These are phyloP conservation scores for Craniophora ligustri DNA, from an alignment of 2,888 invertebrate genomes.

Conservation along the genomic window DNA sequence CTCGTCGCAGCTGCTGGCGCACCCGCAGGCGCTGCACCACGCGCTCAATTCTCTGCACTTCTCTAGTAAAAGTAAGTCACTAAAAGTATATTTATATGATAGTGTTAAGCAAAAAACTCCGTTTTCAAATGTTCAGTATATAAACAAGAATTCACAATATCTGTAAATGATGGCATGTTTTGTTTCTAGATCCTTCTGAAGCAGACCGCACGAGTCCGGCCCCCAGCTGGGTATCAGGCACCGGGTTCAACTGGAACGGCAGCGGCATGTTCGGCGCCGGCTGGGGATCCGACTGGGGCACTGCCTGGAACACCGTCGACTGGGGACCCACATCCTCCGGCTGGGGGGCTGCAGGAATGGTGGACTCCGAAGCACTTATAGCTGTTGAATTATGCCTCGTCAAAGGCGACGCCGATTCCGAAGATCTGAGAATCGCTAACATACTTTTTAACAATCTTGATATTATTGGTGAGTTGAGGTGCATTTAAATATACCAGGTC, in stretches of 20 bases:
- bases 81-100: too few relatives aligned
- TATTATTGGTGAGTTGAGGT: slow-evolving; percentile 92
- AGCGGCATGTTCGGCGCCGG: slow-evolving; percentile 54
- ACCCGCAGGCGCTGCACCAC: slow-evolving; percentile 67
- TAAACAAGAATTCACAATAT: too few relatives aligned
- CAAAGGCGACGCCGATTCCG: slow-evolving; percentile 82
- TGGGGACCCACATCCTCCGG: slow-evolving; percentile 91
- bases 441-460: slow-evolving; percentile 98
- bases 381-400: slow-evolving; percentile 88
- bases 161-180: neutral
- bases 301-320: slow-evolving; percentile 91
- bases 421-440: slow-evolving; percentile 92
- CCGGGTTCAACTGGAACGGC: slow-evolving; percentile 55
- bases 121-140: neutral
- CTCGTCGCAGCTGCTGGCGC: slow-evolving; percentile 75
- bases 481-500: neutral
- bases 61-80: slow-evolving; percentile 17
- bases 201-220: slow-evolving; percentile 65
- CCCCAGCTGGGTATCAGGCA: slow-evolving; percentile 61
- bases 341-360: slow-evolving; percentile 92
- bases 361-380: slow-evolving; percentile 94
- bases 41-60: slow-evolving; percentile 67
- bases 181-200: slow-evolving; percentile 53
- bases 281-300: slow-evolving; percentile 63
- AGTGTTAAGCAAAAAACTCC: too few relatives aligned